Base-by-base conservation (phyloP, 2,888 invertebrate species). In the Linyphia triangularis region DNA sequence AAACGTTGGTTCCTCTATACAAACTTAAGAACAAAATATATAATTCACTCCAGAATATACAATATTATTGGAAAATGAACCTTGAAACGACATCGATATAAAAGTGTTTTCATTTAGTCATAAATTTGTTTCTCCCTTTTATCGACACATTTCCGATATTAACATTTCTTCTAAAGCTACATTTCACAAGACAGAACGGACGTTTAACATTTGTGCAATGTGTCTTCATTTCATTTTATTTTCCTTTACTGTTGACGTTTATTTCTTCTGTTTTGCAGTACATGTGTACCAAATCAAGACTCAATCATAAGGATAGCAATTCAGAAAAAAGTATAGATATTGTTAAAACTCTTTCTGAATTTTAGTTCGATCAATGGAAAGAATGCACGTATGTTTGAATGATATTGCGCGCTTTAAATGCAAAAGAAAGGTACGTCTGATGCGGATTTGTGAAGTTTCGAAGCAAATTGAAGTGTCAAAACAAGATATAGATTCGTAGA, bases 381-480 rank as follows among this genome's bases (percentile, higher is more conserved):
- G 63, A 51, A 85, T 26, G 30, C 33, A 79, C 16, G 28, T 43
- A 57, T 9, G n/a, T 65, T 33, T 61, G 63, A 82, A 72, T 51
- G 40, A 72, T 37, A 86, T 70, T 81, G 65, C 43, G 40, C 24
- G 26, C 33, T 57, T 81, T 51, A 22, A 19, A 70, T 51, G 43
- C 22, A 43, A 79, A 79, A 59, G 72, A 30, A 75, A 86, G n/a
- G 79, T 63, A 86, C 57, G 73, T 65, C 65, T 73, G 86, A 81
- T 86, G 79, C 72, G 73, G 86, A 86, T 86, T 86, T 86, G 79
- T 51, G 65, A 67, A 81, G 73, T 79, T 73, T 65, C 65, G 57
- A 72, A 73, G 86, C 78, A 86, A 86, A 86, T 86, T 86, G 86
- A 86, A 86, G 86, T 86, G 86, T 86, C 86, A 86, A 86, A 86